Evolutionary conservation across 2,797 vertebrate species (phyloP).

Genomic region (Halcyon smyrnensis): DNA sequence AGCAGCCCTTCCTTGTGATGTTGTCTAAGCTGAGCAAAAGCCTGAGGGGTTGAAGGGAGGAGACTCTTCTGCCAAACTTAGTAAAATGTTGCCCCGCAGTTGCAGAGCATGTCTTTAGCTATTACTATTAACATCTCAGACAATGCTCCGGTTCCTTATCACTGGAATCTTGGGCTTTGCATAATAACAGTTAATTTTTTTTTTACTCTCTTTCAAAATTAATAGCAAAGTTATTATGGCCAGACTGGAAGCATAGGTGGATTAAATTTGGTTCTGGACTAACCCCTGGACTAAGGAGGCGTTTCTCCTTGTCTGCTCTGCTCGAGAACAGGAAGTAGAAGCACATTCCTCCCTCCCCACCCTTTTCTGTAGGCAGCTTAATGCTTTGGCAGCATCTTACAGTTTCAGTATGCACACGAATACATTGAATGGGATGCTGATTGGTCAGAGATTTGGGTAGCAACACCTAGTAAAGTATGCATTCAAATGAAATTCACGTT

Average conservation of each 20-base stretch:
- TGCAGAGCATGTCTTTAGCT: constrained; percentile 6
- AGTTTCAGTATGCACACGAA: background rate
- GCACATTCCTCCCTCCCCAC: constrained; percentile 22
- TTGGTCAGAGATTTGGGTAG: constrained; percentile 6
- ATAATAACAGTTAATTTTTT: background rate
- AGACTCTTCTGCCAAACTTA: constrained; percentile 24
- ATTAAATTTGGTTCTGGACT: constrained; percentile 1
- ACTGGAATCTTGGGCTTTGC: constrained; percentile 16
- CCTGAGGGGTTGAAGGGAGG: constrained; percentile 45
- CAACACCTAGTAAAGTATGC: background rate
- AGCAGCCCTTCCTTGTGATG: constrained; percentile 68
- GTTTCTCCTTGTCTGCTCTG: background rate
- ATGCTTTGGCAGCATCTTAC: constrained; percentile 30
- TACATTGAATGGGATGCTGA: background rate
- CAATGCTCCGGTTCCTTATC: constrained; percentile 18
- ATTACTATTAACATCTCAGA: background rate
- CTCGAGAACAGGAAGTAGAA: constrained; percentile 38
- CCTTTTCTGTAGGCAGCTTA: constrained; percentile 58
- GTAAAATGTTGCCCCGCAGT: background rate
- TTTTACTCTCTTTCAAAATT: background rate
- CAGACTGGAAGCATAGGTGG: background rate
- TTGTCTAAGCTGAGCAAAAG: constrained; percentile 62
- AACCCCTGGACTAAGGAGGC: background rate
- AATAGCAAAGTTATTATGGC: background rate
- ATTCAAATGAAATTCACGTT: constrained; percentile 5